These are phyloP conservation scores for Leucophenga montana DNA, from an alignment of 2,888 invertebrate species.

Conservation along the genomic window DNA sequence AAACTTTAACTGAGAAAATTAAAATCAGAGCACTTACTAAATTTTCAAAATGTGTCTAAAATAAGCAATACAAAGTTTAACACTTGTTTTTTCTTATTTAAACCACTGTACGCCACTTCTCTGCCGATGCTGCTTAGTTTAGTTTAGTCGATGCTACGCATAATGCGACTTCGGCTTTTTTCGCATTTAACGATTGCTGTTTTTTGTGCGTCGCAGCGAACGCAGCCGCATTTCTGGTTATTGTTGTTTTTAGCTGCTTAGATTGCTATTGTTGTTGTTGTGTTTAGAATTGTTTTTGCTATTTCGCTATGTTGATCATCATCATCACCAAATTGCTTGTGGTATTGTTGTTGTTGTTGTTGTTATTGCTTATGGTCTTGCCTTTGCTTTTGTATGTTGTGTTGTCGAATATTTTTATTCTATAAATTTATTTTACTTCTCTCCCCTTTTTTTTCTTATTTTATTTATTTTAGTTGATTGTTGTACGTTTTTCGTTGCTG, in stretches of 20 bases:
- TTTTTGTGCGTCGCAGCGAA: constrained; percentile 27
- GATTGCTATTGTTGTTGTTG: constrained; percentile 34
- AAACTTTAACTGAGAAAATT: too few relatives aligned
- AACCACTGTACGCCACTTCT: too few relatives aligned
- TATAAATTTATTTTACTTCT: constrained; percentile 6
- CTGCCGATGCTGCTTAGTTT: not conserved
- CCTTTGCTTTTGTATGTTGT: too few relatives aligned
- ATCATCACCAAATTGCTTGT: not conserved
- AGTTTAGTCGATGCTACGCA: constrained; percentile 20
- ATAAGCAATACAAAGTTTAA: too few relatives aligned
- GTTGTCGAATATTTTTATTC: constrained; percentile 3
- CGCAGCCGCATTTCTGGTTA: constrained; percentile 42
- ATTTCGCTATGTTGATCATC: constrained; percentile 12
- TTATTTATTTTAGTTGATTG: too few relatives aligned
- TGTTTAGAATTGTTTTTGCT: constrained; percentile 29
- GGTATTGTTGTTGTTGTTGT: too few relatives aligned
- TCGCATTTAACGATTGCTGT: not conserved
- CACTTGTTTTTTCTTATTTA: too few relatives aligned
- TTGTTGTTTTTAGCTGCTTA: constrained; percentile 30
- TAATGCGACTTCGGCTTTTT: constrained; percentile 12
- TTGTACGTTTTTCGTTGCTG: constrained; percentile 1
- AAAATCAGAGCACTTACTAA: too few relatives aligned
- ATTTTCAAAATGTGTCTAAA: too few relatives aligned
- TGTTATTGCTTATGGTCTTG: too few relatives aligned
- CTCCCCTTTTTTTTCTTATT: not conserved